Evolutionary conservation across 1,140 invertebrate genomes (phyloP).

Genomic region (Camponotus floridanus): DNA sequence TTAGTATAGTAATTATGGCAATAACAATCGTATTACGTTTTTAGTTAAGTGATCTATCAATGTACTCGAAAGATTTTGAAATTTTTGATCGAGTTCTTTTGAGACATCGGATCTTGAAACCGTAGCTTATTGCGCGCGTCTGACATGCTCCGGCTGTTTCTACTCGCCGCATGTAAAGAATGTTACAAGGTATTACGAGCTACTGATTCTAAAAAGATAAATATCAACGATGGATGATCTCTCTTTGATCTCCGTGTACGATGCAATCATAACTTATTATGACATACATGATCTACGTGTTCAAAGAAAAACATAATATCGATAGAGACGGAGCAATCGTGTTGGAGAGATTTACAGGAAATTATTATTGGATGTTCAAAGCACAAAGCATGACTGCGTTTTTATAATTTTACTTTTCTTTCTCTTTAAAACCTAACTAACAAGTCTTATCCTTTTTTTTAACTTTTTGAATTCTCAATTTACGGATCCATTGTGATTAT

Average conservation of each 20-base stretch:
- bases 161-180: slow-evolving; percentile 31
- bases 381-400: neutral
- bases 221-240: slow-evolving; percentile 24
- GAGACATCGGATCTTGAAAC: slow-evolving; percentile 33
- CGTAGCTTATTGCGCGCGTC: neutral
- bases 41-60: neutral
- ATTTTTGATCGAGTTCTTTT: slow-evolving; percentile 29
- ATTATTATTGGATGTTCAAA: slow-evolving; percentile 32
- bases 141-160: neutral
- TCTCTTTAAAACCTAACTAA: neutral
- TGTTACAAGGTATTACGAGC: slow-evolving; percentile 39
- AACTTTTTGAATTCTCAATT: neutral
- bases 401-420: neutral
- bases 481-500: neutral
- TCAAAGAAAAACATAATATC: slow-evolving; percentile 23
- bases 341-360: slow-evolving; percentile 18
- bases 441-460: neutral
- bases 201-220: slow-evolving; percentile 53
- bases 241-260: slow-evolving; percentile 38
- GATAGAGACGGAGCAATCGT: slow-evolving; percentile 4
- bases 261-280: slow-evolving; percentile 17
- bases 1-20: neutral
- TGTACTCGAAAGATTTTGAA: neutral
- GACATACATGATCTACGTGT: neutral
- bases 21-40: neutral